These are phyloP conservation scores for Tetramorium parvispinum DNA, from an alignment of 1,140 invertebrate genomes.

Conservation along the genomic window DNA sequence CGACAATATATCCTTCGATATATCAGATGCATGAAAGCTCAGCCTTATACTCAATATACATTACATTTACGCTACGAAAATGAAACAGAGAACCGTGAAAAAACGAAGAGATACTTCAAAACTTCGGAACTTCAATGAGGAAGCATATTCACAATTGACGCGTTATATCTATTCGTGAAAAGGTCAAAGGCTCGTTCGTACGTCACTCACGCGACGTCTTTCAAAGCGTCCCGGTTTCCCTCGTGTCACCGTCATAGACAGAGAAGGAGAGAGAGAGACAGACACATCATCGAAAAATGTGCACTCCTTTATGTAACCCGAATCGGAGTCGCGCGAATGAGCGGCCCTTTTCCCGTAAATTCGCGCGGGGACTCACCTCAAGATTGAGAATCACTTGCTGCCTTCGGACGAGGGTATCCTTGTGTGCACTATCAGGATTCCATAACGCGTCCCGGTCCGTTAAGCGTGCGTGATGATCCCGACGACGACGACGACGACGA, in stretches of 20 bases:
- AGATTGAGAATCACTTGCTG: background rate
- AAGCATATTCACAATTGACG: background rate
- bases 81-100: background rate
- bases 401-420: background rate
- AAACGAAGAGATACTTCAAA: background rate
- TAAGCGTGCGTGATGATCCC: background rate
- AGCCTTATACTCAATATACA: background rate
- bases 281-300: background rate
- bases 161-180: background rate
- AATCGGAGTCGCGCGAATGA: background rate
- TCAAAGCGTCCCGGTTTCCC: background rate
- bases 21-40: too few relatives aligned
- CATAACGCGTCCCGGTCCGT: conserved; percentile 47
- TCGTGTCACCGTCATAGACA: too few relatives aligned
- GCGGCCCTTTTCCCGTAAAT: too few relatives aligned
- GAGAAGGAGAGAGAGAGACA: background rate
- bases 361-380: background rate
- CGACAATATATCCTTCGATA: too few relatives aligned
- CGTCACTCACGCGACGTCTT: background rate
- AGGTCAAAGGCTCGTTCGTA: background rate
- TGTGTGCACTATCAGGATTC: conserved; percentile 24
- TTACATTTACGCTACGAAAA: background rate
- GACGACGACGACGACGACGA: background rate
- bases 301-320: conserved; percentile 16
- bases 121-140: background rate